phyloP scores from a whole-genome alignment of 2,888 invertebrate species.

The Scaptomyza parva region DNA sequence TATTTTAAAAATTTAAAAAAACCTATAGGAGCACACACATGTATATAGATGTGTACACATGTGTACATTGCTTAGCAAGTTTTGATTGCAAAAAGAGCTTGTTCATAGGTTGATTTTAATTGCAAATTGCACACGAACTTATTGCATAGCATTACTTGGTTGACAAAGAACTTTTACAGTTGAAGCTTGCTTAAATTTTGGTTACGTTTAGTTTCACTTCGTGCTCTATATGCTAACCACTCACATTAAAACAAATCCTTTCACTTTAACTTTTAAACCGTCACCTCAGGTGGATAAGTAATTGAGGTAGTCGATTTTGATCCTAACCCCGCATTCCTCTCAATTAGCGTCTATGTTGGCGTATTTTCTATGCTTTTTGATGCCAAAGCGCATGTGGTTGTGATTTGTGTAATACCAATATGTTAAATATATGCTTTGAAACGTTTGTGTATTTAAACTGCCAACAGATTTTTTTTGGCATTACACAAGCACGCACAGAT shows the following conservation, averaged over 20 bases:
- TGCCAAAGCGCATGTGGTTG: conserved; percentile 50
- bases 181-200: conserved; percentile 20
- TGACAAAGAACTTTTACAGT: conserved; percentile 26
- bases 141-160: conserved; percentile 50
- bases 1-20: too few species aligned
- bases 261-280: conserved; percentile 57
- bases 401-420: conserved; percentile 26
- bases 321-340: conserved; percentile 23
- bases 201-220: conserved; percentile 1
- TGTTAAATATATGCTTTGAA: conserved; percentile 9
- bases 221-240: conserved; percentile 18
- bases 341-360: conserved; percentile 16
- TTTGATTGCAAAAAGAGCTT: conserved; percentile 35
- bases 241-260: conserved; percentile 34
- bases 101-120: conserved; percentile 55
- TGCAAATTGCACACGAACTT: conserved; percentile 38
- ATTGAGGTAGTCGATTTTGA: conserved; percentile 27
- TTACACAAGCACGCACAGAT: neutral
- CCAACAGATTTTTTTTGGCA: neutral
- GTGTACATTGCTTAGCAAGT: conserved; percentile 38
- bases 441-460: conserved; percentile 11
- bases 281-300: conserved; percentile 23
- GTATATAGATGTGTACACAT: conserved; percentile 3
- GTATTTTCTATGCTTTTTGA: conserved; percentile 12
- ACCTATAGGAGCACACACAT: too few species aligned